Evolutionary conservation across 2,113 vertebrate species (phyloP).

Genomic region (Uria lomvia): DNA sequence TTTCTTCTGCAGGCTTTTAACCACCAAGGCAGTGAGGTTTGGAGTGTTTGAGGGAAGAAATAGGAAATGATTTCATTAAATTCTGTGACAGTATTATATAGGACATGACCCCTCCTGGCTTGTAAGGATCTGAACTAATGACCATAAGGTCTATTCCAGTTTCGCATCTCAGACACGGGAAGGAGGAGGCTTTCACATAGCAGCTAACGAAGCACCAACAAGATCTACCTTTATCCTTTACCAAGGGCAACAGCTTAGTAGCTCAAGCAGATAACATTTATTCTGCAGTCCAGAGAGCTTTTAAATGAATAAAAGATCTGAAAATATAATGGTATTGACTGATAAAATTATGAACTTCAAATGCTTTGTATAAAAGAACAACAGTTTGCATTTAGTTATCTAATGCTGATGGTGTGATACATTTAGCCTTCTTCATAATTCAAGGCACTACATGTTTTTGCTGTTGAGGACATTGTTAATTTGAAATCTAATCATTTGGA

Average conservation of each 20-base stretch:
- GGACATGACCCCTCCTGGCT: not conserved
- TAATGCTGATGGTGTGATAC: not conserved
- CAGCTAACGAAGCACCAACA: not conserved
- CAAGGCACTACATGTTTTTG: not conserved
- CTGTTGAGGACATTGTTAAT: conserved; percentile 6
- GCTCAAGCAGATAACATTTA: not conserved
- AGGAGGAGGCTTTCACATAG: not conserved
- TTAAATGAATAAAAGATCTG: not conserved
- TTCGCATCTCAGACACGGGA: rapidly evolving
- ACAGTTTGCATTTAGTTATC: not conserved
- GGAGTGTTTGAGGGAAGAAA: not conserved
- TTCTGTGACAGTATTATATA: not conserved
- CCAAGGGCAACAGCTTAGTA: not conserved
- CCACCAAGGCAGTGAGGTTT: not conserved
- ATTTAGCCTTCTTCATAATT: not conserved
- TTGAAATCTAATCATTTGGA: conserved; percentile 10
- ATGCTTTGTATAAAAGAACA: not conserved
- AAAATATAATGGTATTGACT: not conserved
- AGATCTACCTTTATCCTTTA: not conserved
- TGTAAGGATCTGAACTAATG: not conserved
- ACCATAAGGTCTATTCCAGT: not conserved
- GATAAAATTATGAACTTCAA: not conserved
- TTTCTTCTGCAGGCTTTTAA: not conserved
- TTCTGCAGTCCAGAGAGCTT: not conserved
- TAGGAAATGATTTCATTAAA: not conserved